Conservation (phyloP, 1,140 invertebrate genomes). For the Drosophila ohnishii region DNA sequence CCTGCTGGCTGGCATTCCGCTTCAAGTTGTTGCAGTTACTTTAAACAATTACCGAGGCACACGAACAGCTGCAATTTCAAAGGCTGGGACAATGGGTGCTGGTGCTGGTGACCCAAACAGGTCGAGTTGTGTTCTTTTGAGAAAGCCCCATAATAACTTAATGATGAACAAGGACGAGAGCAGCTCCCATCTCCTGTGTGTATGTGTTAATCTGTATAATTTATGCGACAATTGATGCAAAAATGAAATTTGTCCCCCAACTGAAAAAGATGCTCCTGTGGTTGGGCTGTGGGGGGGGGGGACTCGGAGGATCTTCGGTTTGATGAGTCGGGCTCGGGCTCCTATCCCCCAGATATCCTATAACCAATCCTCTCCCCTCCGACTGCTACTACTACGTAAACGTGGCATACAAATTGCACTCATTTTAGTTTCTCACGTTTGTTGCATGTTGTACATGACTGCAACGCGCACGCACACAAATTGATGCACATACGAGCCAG, state of each 20-base stretch:
- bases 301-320: not conserved
- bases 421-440: conserved; percentile 81
- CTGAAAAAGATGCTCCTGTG: conserved; percentile 14
- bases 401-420: conserved; percentile 81
- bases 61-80: conserved; percentile 16
- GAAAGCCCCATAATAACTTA: conserved; percentile 52
- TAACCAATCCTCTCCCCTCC: conserved; percentile 31
- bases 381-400: conserved; percentile 46
- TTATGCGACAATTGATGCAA: conserved; percentile 78
- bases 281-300: not conserved
- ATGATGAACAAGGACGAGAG: conserved; percentile 45
- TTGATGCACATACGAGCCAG: conserved; percentile 30
- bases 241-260: conserved; percentile 68
- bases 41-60: conserved; percentile 69
- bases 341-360: conserved; percentile 28
- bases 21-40: conserved; percentile 71
- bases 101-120: conserved; percentile 18
- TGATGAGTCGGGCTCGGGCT: conserved; percentile 5
- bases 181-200: no score
- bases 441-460: conserved; percentile 80
- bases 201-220: conserved; percentile 72
- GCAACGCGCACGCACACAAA: conserved; percentile 70
- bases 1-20: conserved; percentile 22
- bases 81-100: conserved; percentile 3
- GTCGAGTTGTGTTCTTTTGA: conserved; percentile 24